Evolutionary conservation across 2,113 vertebrate genomes (phyloP), one percentile per base, ranked within the genome.

Genomic region (Siniperca chuatsi): DNA sequence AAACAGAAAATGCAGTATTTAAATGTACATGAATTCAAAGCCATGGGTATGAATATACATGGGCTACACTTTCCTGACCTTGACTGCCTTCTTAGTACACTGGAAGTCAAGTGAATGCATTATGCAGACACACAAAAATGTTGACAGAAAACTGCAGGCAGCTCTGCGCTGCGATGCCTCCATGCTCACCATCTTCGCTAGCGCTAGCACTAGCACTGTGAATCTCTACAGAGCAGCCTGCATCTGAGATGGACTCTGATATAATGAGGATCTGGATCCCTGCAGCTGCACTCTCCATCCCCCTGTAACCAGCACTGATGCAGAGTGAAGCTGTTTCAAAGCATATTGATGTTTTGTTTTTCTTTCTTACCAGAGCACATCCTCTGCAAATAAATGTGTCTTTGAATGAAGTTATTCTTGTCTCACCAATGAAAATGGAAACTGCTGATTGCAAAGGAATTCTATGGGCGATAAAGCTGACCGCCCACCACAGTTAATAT

Each of bases 361-460:
- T 75, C 33, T 75, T 72, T 61, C 60, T 40, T 25, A 62, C 50
- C 75, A 20, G 52, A 84, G 66, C 76, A n/a, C 48, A 71, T 82
- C 89, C 70, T 79, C 86, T 57, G 83, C 84, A 90, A 92, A 92
- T 79, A 88, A 88, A 90, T 75, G 46, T 35, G 82, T 79, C 79
- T 89, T 37, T 76, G 64, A 87, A 83, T 84, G 29, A 82, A 86
- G 83, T 57, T 90, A 82, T 89, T 90, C 81, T 82, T n/a, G 46
- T 82, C 86, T 72, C 73, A 8, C 21, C 16, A 60, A 60, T 69
- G 76, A 66, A 83, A 92, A 88, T 75, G 57, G 78, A 92, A 92
- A 87, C 55, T 60, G 88, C 87, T 83, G 84, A 90, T 92, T 75
- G 72, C 57, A 18, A 42, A 87, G 82, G 85, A 90, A 78, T 77